Conservation (phyloP, 2,888 invertebrate species). For the Eupithecia abbreviata region DNA sequence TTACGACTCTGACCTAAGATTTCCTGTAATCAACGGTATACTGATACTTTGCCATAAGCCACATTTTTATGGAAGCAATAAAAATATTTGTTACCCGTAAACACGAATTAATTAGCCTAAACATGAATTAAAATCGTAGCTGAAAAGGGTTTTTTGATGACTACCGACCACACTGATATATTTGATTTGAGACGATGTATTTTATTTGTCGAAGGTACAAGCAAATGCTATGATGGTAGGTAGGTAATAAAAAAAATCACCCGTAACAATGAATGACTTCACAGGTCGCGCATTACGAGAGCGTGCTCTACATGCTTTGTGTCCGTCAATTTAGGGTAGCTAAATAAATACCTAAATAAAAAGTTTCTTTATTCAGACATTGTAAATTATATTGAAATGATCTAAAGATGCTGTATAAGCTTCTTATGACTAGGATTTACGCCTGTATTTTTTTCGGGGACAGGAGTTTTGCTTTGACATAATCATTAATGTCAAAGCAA, state of each 20-base stretch:
- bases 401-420: background rate
- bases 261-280: background rate
- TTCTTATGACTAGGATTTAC: background rate
- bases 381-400: too few relatives aligned
- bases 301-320: background rate
- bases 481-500: too few relatives aligned
- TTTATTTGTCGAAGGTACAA: background rate
- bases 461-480: background rate
- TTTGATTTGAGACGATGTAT: background rate
- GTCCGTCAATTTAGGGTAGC: background rate
- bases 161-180: background rate
- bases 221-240: background rate
- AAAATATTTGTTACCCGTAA: slow-evolving; percentile 27
- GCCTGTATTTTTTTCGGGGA: background rate
- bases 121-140: background rate
- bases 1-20: slow-evolving; percentile 49
- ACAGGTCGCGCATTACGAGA: background rate
- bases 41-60: slow-evolving; percentile 42
- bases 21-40: slow-evolving; percentile 48
- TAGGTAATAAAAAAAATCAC: background rate
- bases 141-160: background rate
- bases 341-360: background rate
- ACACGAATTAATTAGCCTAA: slow-evolving; percentile 22
- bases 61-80: slow-evolving; percentile 37
- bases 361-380: too few relatives aligned